phyloP scores from a whole-genome alignment of 2,888 invertebrate species.

The Scelioninae gen. 2 region DNA sequence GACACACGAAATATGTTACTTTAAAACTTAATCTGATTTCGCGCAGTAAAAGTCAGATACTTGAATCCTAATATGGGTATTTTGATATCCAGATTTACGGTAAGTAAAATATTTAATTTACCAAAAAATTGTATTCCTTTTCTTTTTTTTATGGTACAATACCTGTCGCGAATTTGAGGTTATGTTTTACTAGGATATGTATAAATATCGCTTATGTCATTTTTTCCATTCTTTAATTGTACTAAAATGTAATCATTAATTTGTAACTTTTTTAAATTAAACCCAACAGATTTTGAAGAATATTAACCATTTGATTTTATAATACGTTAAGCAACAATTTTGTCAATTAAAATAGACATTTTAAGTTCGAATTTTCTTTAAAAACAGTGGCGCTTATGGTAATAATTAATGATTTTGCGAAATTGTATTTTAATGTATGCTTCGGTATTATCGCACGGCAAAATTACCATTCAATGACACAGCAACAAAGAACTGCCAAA shows the following conservation, averaged over 20 bases:
- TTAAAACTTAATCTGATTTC: conserved; percentile 36
- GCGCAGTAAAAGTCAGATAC: conserved; percentile 8
- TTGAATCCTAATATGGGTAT: conserved; percentile 44
- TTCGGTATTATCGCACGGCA: conserved; percentile 58
- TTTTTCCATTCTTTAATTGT: conserved; percentile 12
- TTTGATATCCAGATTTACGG: conserved; percentile 55
- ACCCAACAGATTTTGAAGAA: no score
- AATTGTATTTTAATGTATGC: conserved; percentile 67
- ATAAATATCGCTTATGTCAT: conserved; percentile 57
- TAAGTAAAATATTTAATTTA: no score
- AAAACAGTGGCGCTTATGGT: conserved; percentile 31
- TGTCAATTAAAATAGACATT: neutral
- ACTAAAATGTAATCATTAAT: neutral
- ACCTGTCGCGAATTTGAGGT: no score
- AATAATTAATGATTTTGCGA: conserved; percentile 64
- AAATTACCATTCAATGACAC: conserved; percentile 69
- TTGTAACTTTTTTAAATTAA: neutral
- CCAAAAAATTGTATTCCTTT: no score
- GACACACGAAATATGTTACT: conserved; percentile 57
- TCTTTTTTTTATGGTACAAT: no score
- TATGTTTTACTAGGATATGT: conserved; percentile 32
- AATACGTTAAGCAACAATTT: neutral
- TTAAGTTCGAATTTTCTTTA: conserved; percentile 14
- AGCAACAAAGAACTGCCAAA: conserved; percentile 49
- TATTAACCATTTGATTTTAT: neutral